Base-by-base conservation (phyloP, 37 sponge, comb jelly and placozoan species). In the Beroe forskalii region DNA sequence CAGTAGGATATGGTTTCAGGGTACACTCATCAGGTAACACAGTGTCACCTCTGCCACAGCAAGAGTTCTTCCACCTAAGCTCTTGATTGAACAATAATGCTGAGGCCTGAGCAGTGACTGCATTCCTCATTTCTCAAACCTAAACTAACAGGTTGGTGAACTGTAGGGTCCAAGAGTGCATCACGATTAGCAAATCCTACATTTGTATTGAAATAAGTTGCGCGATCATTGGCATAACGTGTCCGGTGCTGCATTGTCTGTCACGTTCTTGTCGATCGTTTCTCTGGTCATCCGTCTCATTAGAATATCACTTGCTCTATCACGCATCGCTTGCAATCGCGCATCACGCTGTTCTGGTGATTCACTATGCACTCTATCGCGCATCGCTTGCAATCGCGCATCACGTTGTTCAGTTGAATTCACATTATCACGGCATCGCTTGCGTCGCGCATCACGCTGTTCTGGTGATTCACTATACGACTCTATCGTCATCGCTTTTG, bases 1-100 rank as follows among this genome's bases (percentile, higher is more conserved):
- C n/a, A n/a, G n/a, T n/a, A n/a, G n/a, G n/a, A n/a, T n/a, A n/a
- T n/a, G n/a, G n/a, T n/a, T n/a, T n/a, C n/a, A n/a, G n/a, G n/a
- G n/a, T n/a, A n/a, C n/a, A n/a, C n/a, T n/a, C n/a, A n/a, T 32
- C 40, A 32, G 76, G 76, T 4, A 72, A 38, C 22, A 31, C 28
- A 4, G 76, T 72, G 14, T 72, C 40, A 12, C 76, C 76, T 8
- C 31, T 72, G 37, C 76, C 40, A 37, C 76, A 72, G 40, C 76
- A 72, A 3, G 76, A 14, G 12, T 31, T 20, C 40, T 37, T 72
- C 76, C 37, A 20, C 31, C 22, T 37, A 8, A 72, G 40, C 40
- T 72, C 76, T 32, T 12, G 22, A 27, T 72, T 38, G 22, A 72
- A 72, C 27, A 72, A 22, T 12, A 37, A 38, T 38, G 76, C n/a